Base-by-base conservation (phyloP, 1,140 invertebrate genomes). In the Plodia interpunctella region DNA sequence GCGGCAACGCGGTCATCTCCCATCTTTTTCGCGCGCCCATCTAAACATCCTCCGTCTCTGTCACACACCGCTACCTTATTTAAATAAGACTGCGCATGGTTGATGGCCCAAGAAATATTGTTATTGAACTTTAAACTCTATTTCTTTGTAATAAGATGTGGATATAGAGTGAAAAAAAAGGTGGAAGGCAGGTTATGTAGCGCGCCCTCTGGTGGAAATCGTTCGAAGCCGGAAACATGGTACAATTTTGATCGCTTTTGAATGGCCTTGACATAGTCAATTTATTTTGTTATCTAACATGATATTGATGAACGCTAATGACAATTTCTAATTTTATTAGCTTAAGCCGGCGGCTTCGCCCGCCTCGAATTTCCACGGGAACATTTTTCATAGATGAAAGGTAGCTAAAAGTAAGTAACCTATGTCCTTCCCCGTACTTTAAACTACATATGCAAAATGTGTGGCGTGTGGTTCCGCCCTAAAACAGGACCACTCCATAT, bases 11-110 rank as follows among this genome's bases (percentile, higher is more conserved):
- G 80, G 78, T 73, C 55, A 72, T 74, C 66, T 51, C 56, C 50
- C 58, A 20, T 83, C 77, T 70, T 63, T 59, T 59, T 83, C 71
- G 18, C 57, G 49, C 68, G 59, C 68, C 32, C 75, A 75, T 74
- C 72, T 74, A 71, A 78, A 49, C 25, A 58, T 57, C 49, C 13
- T 52, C 71, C 52, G 30, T 79, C 80, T 63, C 71, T 68, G 60
- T 87, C 77, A 18, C 72, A 68, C 77, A 70, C 73, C 62, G 82
- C 82, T 88, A 83, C 82, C 85, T 86, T 86, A 88, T 88, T 88
- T 88, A 88, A 88, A 88, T 88, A 86, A 81, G 76, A 85, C 73
- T 84, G 80, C 78, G 72, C 67, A 65, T 63, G 71, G 72, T 73
- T 80, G 66, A 71, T 71, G 60, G 51, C 21, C 61, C 30, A 30